A percentile compares a stretch with the other conserved stretches of the same genome.
Conservation (phyloP, 2,113 vertebrate genomes). For the Castor canadensis region DNA sequence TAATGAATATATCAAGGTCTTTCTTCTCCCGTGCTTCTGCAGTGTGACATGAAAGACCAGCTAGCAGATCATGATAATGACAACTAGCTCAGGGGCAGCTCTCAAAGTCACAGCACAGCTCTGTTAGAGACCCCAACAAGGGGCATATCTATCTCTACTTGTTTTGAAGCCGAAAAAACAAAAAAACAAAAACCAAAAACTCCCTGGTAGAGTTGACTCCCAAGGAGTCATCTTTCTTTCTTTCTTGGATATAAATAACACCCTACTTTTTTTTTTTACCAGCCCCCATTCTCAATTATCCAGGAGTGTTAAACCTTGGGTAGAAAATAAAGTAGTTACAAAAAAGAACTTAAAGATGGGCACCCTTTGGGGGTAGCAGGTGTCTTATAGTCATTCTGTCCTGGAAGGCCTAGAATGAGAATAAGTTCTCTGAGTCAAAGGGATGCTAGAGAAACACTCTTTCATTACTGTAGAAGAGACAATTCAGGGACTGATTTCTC, state of each 20-base stretch:
- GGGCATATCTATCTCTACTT: background rate
- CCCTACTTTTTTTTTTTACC: background rate
- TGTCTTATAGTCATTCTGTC: background rate
- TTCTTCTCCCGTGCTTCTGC: background rate
- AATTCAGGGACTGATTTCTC: background rate
- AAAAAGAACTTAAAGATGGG: background rate
- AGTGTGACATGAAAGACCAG: background rate
- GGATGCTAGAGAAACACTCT: background rate
- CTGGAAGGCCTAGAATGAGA: background rate
- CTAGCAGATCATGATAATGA: accelerated
- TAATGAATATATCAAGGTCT: background rate
- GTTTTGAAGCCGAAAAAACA: background rate
- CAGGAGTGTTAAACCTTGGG: background rate
- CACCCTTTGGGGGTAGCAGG: background rate
- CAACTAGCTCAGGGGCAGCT: background rate
- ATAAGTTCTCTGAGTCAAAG: background rate
- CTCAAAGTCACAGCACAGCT: background rate
- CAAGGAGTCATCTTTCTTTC: background rate
- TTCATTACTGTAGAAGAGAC: background rate
- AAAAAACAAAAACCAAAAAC: no score
- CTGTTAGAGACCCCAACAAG: background rate
- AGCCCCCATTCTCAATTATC: background rate
- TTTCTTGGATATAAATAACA: background rate
- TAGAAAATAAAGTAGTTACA: background rate
- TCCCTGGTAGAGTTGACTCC: background rate